Conservation (phyloP, 1,140 invertebrate genomes). For the Cydia strobilella region DNA sequence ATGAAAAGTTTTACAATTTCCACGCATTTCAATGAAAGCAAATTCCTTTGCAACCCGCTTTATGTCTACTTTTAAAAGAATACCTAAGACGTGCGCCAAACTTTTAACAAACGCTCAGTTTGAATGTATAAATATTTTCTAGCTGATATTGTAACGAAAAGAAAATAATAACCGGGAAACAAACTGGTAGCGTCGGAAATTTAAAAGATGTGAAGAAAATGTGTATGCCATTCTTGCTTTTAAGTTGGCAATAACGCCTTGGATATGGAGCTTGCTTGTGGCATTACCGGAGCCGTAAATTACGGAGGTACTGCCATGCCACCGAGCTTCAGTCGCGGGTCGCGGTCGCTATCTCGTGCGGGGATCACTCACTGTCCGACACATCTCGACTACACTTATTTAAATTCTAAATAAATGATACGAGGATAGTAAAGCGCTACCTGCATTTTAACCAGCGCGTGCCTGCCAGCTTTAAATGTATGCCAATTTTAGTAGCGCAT, state of each 20-base stretch:
- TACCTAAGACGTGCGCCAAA: conserved; percentile 13
- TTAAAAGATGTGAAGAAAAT: conserved; percentile 73
- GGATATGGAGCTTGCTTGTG: conserved; percentile 75
- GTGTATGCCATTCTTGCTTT: conserved; percentile 74
- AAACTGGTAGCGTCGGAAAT: conserved; percentile 65
- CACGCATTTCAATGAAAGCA: neutral
- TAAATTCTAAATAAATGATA: conserved; percentile 26
- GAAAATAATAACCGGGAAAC: conserved; percentile 14
- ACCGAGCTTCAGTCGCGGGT: conserved; percentile 40
- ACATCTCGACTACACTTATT: conserved; percentile 31
- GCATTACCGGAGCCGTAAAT: conserved; percentile 77
- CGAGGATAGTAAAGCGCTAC: conserved; percentile 6
- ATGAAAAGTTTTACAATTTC: conserved; percentile 13
- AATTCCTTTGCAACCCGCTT: neutral
- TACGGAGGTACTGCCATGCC: conserved; percentile 53
- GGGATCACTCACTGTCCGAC: conserved; percentile 55
- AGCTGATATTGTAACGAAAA: conserved; percentile 18
- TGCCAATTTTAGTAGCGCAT: neutral
- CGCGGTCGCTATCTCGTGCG: conserved; percentile 56
- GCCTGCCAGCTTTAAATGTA: neutral
- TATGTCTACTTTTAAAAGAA: conserved; percentile 13
- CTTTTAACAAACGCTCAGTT: conserved; percentile 28
- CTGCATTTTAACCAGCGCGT: conserved; percentile 9
- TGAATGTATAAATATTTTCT: conserved; percentile 26
- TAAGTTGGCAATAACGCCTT: conserved; percentile 76